These are phyloP conservation scores for Eilema griseolum DNA, from an alignment of 2,888 invertebrate genomes.

Conservation along the genomic window DNA sequence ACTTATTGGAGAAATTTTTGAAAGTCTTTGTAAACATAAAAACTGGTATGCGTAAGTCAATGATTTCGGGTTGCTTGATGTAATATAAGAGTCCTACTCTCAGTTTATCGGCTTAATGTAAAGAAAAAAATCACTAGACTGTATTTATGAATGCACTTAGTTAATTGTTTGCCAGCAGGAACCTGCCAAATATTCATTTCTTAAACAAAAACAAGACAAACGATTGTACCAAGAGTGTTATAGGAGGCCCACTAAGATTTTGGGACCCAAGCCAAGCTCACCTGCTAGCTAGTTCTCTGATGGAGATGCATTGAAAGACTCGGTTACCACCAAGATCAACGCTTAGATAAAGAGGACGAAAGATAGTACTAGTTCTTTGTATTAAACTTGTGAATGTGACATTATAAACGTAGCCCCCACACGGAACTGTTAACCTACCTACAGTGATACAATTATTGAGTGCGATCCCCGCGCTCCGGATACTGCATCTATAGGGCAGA, in stretches of 20 bases:
- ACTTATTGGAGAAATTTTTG: no score
- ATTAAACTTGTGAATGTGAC: constrained; percentile 11
- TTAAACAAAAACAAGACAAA: not conserved
- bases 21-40: no score
- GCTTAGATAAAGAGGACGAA: not conserved
- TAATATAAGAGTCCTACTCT: no score
- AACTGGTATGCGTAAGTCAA: not conserved
- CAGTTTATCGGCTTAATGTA: not conserved
- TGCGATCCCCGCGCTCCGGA: constrained; percentile 43
- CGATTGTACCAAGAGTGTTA: not conserved
- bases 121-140: no score
- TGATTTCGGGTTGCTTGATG: not conserved
- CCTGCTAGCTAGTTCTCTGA: not conserved
- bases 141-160: no score
- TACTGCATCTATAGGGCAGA: constrained; percentile 48
- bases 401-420: constrained; percentile 22
- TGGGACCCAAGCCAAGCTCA: not conserved
- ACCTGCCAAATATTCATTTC: not conserved
- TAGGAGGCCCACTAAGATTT: not conserved
- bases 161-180: no score
- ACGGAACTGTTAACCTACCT: constrained; percentile 19
- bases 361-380: not conserved
- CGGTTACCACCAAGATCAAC: not conserved
- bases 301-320: no score
- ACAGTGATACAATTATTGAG: constrained; percentile 30